phyloP scores from a whole-genome alignment of 2,113 vertebrate genomes.

The Hemibagrus wyckioides region DNA sequence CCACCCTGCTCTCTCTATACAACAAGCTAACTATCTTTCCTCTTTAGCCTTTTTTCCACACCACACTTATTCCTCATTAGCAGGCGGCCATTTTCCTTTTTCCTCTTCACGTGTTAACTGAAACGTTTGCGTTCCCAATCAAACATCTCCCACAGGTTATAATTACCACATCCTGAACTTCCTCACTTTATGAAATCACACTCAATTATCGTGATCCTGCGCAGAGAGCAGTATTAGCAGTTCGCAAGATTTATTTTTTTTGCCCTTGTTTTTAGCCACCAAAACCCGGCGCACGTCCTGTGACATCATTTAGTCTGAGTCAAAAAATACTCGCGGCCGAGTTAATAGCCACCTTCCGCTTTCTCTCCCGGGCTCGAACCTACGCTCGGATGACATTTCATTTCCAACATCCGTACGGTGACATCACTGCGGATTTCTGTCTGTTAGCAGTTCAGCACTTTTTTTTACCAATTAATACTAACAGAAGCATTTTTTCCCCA shows the following conservation, averaged over 20 bases:
- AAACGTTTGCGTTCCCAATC: background rate
- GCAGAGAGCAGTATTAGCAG: constrained; percentile 14
- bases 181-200: constrained; percentile 6
- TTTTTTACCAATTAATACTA: background rate
- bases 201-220: constrained; percentile 35
- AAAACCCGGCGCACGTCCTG: background rate
- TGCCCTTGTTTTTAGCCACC: background rate
- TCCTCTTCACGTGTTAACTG: background rate
- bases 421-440: constrained; percentile 17
- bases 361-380: background rate
- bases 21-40: background rate
- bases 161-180: background rate
- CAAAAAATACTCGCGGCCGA: background rate
- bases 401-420: constrained; percentile 15
- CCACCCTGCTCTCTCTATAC: constrained; percentile 12
- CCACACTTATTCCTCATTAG: background rate
- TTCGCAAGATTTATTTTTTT: background rate
- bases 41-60: background rate
- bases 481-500: background rate
- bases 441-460: background rate
- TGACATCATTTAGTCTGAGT: constrained; percentile 40
- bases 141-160: background rate
- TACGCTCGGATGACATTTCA: constrained; percentile 26
- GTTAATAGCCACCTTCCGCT: constrained; percentile 17
- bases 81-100: background rate